These are phyloP conservation scores for Carassius gibelio DNA, from an alignment of 2,113 vertebrate species.

Conservation along the genomic window DNA sequence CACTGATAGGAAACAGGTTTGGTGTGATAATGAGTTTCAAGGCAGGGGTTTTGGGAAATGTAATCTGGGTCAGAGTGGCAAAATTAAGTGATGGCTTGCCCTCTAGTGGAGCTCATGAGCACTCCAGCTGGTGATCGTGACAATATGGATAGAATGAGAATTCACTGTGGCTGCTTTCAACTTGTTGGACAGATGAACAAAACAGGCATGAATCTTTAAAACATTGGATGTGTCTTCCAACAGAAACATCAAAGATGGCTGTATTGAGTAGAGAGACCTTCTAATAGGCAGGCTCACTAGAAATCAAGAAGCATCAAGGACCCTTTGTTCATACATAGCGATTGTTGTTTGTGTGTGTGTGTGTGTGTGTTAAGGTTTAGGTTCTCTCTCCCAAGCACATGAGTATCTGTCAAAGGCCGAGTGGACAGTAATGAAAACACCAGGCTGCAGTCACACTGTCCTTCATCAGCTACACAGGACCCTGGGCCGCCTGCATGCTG, in stretches of 20 bases:
- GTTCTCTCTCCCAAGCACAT: slow-evolving; percentile 72
- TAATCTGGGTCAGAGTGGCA: too few relatives aligned
- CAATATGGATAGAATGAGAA: neutral
- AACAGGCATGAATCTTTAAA: neutral
- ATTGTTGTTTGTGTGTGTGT: slow-evolving; percentile 30
- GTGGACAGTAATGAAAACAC: slow-evolving; percentile 80
- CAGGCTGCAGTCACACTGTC: slow-evolving; percentile 71
- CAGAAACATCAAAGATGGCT: slow-evolving; percentile 15
- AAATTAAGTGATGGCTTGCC: too few relatives aligned
- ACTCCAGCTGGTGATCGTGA: too few relatives aligned
- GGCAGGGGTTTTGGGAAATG: too few relatives aligned
- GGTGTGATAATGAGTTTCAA: too few relatives aligned
- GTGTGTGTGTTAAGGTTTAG: slow-evolving; percentile 72
- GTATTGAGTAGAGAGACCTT: neutral
- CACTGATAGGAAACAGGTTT: too few relatives aligned
- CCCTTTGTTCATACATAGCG: neutral
- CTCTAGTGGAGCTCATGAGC: too few relatives aligned
- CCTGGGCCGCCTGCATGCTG: slow-evolving; percentile 78
- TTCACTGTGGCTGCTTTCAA: neutral
- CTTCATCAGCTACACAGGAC: slow-evolving; percentile 73
- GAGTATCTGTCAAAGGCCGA: slow-evolving; percentile 82
- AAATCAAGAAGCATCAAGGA: neutral
- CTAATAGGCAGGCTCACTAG: neutral
- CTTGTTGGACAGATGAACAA: neutral
- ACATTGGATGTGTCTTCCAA: neutral